Conservation (phyloP, 2,113 vertebrate species). For the Oriolus oriolus region DNA sequence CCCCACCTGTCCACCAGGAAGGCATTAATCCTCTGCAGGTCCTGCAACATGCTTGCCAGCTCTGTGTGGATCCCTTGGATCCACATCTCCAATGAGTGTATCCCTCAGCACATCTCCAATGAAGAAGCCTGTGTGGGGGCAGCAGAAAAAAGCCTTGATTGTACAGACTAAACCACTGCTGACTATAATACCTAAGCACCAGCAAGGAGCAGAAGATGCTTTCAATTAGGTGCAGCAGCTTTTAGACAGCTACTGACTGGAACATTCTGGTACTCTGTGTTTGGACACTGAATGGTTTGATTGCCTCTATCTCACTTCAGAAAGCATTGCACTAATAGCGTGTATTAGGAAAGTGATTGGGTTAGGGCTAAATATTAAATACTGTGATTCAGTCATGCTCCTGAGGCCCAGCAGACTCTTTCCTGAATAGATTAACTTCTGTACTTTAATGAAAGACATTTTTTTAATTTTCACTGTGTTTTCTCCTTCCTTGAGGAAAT, state of each 20-base stretch:
- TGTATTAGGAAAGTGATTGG: not conserved
- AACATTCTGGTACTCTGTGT: not conserved
- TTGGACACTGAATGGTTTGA: rapidly evolving
- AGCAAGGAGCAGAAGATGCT: not conserved
- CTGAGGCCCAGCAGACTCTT: not conserved
- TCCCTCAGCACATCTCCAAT: not conserved
- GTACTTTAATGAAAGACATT: not conserved
- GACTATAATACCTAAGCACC: not conserved
- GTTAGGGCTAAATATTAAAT: not conserved
- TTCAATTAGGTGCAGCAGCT: not conserved
- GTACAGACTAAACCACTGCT: not conserved
- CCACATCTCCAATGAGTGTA: not conserved
- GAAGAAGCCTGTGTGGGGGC: not conserved
- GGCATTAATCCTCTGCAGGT: not conserved
- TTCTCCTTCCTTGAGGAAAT: not conserved
- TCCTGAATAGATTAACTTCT: not conserved
- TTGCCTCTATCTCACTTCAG: not conserved
- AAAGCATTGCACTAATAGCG: not conserved
- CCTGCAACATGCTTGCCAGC: not conserved
- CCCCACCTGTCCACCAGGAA: not conserved
- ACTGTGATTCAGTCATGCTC: not conserved
- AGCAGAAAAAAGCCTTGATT: not conserved
- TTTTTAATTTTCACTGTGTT: not conserved
- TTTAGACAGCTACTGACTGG: not conserved
- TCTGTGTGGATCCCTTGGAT: not conserved